Percentiles rank a stretch among this genome's conserved stretches.
Conservation (phyloP, 2,888 invertebrate species). For the Altica lythri region DNA sequence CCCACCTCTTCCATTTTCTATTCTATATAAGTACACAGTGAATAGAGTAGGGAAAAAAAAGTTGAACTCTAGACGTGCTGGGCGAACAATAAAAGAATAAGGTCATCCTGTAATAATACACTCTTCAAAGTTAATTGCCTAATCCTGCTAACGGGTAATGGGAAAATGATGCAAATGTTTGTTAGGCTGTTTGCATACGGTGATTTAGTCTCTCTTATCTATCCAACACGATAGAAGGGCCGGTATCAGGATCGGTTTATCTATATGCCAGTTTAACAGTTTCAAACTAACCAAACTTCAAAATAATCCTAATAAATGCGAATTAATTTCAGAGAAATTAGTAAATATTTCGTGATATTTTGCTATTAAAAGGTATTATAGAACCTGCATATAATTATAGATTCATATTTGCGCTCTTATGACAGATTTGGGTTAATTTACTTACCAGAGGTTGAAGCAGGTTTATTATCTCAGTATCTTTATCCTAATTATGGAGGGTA, state of each 20-base stretch:
- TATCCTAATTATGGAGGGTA: too few relatives aligned
- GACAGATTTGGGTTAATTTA: too few relatives aligned
- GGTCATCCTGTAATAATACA: conserved; percentile 23
- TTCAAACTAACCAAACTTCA: too few relatives aligned
- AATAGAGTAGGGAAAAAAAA: conserved; percentile 15
- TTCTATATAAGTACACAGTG: conserved; percentile 5
- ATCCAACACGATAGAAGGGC: not conserved
- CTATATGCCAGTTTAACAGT: too few relatives aligned
- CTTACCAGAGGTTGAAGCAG: too few relatives aligned
- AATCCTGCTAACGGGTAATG: conserved; percentile 18
- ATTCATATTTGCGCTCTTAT: too few relatives aligned
- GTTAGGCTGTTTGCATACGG: conserved; percentile 21
- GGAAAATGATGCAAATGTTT: conserved; percentile 25
- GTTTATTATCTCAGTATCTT: too few relatives aligned
- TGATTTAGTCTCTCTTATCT: conserved; percentile 20
- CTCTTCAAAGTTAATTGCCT: conserved; percentile 26
- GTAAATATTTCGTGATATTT: too few relatives aligned
- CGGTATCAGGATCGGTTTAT: not conserved
- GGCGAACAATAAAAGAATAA: conserved; percentile 23
- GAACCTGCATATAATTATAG: too few relatives aligned
- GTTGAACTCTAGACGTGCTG: conserved; percentile 16
- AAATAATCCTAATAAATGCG: too few relatives aligned
- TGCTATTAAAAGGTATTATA: too few relatives aligned
- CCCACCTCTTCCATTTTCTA: not conserved
- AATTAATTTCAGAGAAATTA: too few relatives aligned